A percentile compares a stretch with the other conserved stretches of the same genome.
Conservation (phyloP, 1,140 invertebrate genomes). For the Brachionus sp. region DNA sequence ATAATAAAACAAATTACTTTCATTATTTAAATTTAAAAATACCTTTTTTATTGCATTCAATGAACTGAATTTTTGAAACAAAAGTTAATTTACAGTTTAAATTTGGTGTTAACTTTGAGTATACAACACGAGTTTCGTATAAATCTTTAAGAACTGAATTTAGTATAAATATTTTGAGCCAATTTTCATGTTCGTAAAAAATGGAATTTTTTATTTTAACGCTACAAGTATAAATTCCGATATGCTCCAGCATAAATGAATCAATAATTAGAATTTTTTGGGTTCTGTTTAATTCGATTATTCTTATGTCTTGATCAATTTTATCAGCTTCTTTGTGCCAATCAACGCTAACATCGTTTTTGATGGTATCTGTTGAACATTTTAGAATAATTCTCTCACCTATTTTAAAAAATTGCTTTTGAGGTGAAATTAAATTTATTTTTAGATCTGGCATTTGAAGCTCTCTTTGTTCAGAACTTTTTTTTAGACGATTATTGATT, state of each 20-base stretch:
- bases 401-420: background rate
- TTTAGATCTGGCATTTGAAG: background rate
- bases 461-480: background rate
- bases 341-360: background rate
- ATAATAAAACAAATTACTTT: too few species aligned
- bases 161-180: slow-evolving; percentile 2
- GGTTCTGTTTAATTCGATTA: background rate
- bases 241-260: background rate
- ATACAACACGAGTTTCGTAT: background rate
- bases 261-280: background rate
- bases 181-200: slow-evolving; percentile 16
- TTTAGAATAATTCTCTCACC: background rate
- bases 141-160: slow-evolving; percentile 9
- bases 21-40: background rate
- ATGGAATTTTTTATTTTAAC: background rate
- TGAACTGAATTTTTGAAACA: background rate
- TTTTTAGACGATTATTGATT: background rate
- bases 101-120: slow-evolving; percentile 6
- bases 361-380: background rate
- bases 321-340: slow-evolving; percentile 19
- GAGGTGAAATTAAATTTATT: background rate
- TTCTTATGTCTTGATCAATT: background rate
- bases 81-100: background rate
- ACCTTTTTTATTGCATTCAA: slow-evolving; percentile 17
- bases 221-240: background rate